Base-by-base conservation (phyloP, 2,113 vertebrate species). In the Uria aalge region DNA sequence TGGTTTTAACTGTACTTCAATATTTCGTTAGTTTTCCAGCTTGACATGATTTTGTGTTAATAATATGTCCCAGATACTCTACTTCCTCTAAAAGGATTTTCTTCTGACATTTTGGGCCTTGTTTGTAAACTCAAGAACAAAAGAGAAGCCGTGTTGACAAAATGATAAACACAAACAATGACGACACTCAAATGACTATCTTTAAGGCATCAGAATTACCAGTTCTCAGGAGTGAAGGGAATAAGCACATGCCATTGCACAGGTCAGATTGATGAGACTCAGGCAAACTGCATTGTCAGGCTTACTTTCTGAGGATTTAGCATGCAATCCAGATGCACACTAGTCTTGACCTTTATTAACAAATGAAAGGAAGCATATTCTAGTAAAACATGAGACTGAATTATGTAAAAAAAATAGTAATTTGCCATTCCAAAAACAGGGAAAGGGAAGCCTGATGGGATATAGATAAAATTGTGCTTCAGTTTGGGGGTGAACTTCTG, bases 241-340 rank as follows among this genome's bases (percentile, higher is more conserved):
- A 15, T 5, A 57, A 78, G 38, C 4, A 3, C 1, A 1, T 63
- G 74, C 16, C 8, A 1, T 38, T 55, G n/a, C 53, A 38, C 11
- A n/a, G 72, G 34, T 62, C 12, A 7, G 45, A 30, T 4, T 24
- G 36, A 47, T 43, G 29, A 3, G 0, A 24, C 12, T 68, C 6
- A 27, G 67, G 34, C 30, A 47, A 15, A 9, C 24, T 50, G 55
- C 29, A 9, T 11, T 55, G 43, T 21, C 43, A 52, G 24, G 13
- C 22, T 50, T 18, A n/a, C 20, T 21, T 92, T 66, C 71, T 27
- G 47, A 78, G 52, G 36, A 23, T 76, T 88, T 71, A 48, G 29
- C n/a, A 45, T 2, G 1, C 34, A 80, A 50, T 26, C 55, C 41
- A 77, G 50, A 60, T 13, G 17, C 8, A 43, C 17, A 2, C 12